These are phyloP conservation scores for Cephonodes hylas DNA, from an alignment of 2,888 invertebrate species.

Conservation along the genomic window DNA sequence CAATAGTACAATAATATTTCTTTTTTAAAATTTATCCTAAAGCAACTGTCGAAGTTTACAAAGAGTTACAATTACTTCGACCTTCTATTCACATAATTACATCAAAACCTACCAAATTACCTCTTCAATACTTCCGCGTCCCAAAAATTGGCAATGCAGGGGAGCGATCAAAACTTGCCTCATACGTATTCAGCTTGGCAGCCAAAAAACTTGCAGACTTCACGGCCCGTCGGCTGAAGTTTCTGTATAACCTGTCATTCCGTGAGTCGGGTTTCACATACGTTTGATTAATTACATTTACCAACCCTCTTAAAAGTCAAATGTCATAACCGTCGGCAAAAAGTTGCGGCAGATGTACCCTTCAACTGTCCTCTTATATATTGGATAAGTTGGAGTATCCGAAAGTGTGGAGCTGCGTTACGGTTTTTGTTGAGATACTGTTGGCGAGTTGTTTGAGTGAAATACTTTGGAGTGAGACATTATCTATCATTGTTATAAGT, in stretches of 20 bases:
- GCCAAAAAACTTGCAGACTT: constrained; percentile 24
- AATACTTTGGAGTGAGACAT: too few species aligned
- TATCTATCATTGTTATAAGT: too few species aligned
- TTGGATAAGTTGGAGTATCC: background rate
- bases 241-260: constrained; percentile 35
- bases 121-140: background rate
- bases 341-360: constrained; percentile 35
- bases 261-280: constrained; percentile 39
- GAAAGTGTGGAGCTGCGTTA: background rate
- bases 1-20: too few species aligned
- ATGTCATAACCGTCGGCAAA: constrained; percentile 58
- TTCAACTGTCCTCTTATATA: background rate
- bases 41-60: too few species aligned
- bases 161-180: background rate
- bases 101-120: background rate
- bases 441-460: background rate
- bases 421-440: background rate
- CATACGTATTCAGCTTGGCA: background rate
- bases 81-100: too few species aligned
- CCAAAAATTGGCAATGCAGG: background rate
- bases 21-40: too few species aligned
- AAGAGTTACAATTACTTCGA: too few species aligned
- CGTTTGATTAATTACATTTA: constrained; percentile 65
- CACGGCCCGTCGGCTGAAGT: constrained; percentile 41
- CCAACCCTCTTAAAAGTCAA: constrained; percentile 62